These are phyloP conservation scores for Halotydeus destructor DNA, from an alignment of 1,140 invertebrate species.

Conservation along the genomic window DNA sequence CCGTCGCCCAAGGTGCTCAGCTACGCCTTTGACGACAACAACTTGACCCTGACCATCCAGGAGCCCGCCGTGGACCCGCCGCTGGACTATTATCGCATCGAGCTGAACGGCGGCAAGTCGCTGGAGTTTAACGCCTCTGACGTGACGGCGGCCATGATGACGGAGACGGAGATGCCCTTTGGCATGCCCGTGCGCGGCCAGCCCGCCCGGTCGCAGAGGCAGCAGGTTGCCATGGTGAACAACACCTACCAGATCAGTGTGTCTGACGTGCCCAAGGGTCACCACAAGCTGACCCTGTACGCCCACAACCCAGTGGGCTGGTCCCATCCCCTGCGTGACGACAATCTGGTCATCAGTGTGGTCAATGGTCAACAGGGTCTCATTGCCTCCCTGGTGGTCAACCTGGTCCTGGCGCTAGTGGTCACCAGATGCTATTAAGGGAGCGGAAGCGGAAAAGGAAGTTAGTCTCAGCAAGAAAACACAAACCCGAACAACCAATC, in stretches of 20 bases:
- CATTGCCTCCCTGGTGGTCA: not conserved
- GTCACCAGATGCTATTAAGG: too few relatives aligned
- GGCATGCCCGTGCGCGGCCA: too few relatives aligned
- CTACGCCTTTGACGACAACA: not conserved
- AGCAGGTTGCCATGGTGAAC: not conserved
- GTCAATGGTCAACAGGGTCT: not conserved
- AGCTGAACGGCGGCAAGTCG: slow-evolving; percentile 3
- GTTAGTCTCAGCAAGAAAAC: too few relatives aligned
- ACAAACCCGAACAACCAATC: too few relatives aligned
- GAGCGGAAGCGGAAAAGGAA: too few relatives aligned
- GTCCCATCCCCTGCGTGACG: slow-evolving; percentile 5
- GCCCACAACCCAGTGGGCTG: slow-evolving; percentile 14
- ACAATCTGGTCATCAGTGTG: not conserved
- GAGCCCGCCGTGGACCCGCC: slow-evolving; percentile 5
- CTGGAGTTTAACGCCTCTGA: slow-evolving; percentile 9
- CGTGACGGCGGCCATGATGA: not conserved
- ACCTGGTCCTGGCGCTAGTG: not conserved
- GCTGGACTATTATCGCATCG: slow-evolving; percentile 11
- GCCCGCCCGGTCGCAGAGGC: too few relatives aligned
- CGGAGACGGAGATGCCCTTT: not conserved
- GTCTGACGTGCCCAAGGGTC: slow-evolving; percentile 5
- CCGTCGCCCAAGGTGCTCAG: too few relatives aligned
- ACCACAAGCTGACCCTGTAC: slow-evolving; percentile 7
- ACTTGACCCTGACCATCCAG: slow-evolving; percentile 4
- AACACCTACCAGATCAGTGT: slow-evolving; percentile 8